Evolutionary conservation across 2,797 vertebrate genomes (phyloP), one percentile per base, ranked within the genome.

Genomic region (Bradypodion pumilum): DNA sequence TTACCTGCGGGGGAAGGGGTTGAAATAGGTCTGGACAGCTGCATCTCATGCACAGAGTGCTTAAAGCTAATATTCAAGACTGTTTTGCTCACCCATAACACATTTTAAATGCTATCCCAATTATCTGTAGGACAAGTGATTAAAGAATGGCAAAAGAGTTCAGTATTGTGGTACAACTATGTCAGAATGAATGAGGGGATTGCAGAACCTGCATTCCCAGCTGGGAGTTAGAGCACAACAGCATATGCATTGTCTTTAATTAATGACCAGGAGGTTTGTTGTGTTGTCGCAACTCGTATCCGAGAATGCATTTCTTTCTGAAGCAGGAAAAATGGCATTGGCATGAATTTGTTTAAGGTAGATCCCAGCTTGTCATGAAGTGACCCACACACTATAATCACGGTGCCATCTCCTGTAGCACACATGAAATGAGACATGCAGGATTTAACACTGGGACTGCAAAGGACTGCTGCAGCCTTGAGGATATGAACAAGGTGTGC

Each of bases 41-140:
- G 44, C 69, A 35, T 2, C 15, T 8, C 16, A 21, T 21, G 9
- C n/a, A 25, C 69, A 44, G 46, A 1, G 32, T 29, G 32, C 74
- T 74, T 78, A 85, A 59, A 21, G 66, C 8, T 77, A 59, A 32
- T 59, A 66, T 66, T 56, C 66, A 78, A 62, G 29, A 44, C 74
- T 37, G 59, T n/a, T 46, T 75, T 68, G 23, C 25, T 16, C 21
- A 15, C 37, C 44, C 29, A 65, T 25, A 49, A 42, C n/a, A 44
- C 23, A 60, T n/a, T 75, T 72, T 46, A 46, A 75, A 80, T n/a
- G 9, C 60, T 80, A 37, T 80, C 25, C 25, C 23, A 32, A 56
- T 56, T 76, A 16, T 15, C 65, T 72, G 37, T 59, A 27, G 37
- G 42, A 16, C 27, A 74, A 29, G 27, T 59, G 46, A 40, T 10